phyloP scores from a whole-genome alignment of 2,797 vertebrate genomes.

The Cuculus canorus region DNA sequence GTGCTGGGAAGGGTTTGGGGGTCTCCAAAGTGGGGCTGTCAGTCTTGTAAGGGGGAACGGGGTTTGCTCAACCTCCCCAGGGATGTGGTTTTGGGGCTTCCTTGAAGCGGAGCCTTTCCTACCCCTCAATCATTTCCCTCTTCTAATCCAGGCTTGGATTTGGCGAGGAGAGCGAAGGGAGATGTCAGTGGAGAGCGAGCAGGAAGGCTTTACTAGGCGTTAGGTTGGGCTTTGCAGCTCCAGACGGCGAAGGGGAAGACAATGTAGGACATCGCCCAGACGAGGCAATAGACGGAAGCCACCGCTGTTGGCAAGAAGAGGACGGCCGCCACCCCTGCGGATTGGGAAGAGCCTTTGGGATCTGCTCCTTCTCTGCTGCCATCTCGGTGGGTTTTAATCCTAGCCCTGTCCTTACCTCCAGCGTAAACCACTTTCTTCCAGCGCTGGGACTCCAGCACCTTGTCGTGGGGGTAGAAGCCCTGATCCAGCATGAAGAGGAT shows the following conservation, averaged over 20 bases:
- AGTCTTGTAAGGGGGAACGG: rapidly evolving
- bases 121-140: background rate
- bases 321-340: conserved; percentile 82
- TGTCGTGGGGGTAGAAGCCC: conserved; percentile 90
- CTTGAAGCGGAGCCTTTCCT: no score
- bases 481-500: conserved; percentile 91
- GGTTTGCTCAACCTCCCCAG: rapidly evolving
- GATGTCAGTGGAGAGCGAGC: background rate
- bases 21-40: background rate
- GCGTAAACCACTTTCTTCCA: conserved; percentile 93
- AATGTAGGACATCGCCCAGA: conserved; percentile 92
- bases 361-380: background rate
- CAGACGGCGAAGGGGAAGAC: conserved; percentile 89
- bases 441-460: conserved; percentile 90
- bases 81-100: no score
- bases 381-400: no score
- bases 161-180: background rate
- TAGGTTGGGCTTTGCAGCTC: conserved; percentile 82
- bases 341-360: background rate
- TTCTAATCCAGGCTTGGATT: background rate
- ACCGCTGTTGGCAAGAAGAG: conserved; percentile 83
- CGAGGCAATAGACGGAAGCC: conserved; percentile 88
- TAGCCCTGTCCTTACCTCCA: conserved; percentile 77
- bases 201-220: conserved; percentile 41
- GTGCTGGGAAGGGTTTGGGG: background rate